Base-by-base conservation (phyloP, 2,113 vertebrate species). In the Apeltes quadracus region DNA sequence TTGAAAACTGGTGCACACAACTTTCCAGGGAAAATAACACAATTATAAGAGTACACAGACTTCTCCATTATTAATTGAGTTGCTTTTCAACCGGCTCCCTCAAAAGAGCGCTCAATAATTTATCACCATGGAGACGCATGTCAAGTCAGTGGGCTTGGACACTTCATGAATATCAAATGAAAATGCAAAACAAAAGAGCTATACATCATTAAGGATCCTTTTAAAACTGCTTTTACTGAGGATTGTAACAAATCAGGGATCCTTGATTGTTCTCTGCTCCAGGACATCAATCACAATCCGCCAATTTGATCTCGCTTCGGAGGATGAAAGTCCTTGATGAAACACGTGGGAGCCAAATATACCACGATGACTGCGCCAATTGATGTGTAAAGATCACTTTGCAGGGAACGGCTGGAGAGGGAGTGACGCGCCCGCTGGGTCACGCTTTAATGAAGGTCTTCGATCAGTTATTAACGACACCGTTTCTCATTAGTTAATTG, bases 121-220 rank as follows among this genome's bases (percentile, higher is more conserved):
- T 79, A 93, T 93, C 90, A 86, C 92, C 87, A 89, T 88, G 82
- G 90, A 93, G 91, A 93, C 73, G 73, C 84, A 81, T 91, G 91
- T 89, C 92, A 93, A 91, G 87, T 89, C 85, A 84, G 87, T 91
- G 85, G 76, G 80, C 85, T 83, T 83, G 91, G 91, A 93, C 92
- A 91, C 89, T 81, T 92, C 88, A 92, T 93, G 91, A 92, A 92
- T 93, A 92, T 89, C 90, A 93, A 93, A 94, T 91, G 90, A 91
- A 92, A 88, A 92, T 90, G 88, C 89, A 92, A 92, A 92, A 91
- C 83, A 91, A 93, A 90, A 89, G 83, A 78, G 86, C 53, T 70
- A 88, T 88, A 88, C 84, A 92, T 91, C 89, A 90, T 91, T 90
- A 92, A 82, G 85, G 72, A 64, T 75, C 79, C 58, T 89, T 91